Evolutionary conservation across 2,888 invertebrate species (phyloP).

Genomic region (Agriopis marginaria): DNA sequence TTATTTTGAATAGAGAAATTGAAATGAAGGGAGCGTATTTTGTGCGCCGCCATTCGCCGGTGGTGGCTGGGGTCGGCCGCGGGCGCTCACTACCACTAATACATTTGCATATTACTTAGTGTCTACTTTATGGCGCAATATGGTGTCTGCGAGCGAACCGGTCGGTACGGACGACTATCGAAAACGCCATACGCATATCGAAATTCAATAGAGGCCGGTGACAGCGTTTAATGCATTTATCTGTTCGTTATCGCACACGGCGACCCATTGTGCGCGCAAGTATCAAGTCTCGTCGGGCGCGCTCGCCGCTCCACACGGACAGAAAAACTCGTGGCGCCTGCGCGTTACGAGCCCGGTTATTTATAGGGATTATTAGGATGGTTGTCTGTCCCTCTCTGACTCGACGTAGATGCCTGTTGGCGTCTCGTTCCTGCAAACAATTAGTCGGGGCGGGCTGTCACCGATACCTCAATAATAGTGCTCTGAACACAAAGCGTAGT

Average conservation of each 20-base stretch:
- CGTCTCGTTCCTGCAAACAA: constrained; percentile 60
- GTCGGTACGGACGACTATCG: constrained; percentile 34
- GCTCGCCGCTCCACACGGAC: constrained; percentile 42
- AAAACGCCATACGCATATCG: constrained; percentile 36
- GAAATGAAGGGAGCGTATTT: constrained; percentile 28
- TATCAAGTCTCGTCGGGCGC: constrained; percentile 53
- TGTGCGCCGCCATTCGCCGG: constrained; percentile 12
- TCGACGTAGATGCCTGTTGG: constrained; percentile 3
- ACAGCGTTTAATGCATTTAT: constrained; percentile 45
- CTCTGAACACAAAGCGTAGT: constrained; percentile 40
- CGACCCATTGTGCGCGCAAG: constrained; percentile 49
- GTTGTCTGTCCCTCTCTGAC: constrained; percentile 53
- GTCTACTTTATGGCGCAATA: constrained; percentile 37
- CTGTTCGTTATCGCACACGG: constrained; percentile 37
- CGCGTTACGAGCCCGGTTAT: constrained; percentile 74
- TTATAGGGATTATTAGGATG: constrained; percentile 73
- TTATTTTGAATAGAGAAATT: constrained; percentile 37
- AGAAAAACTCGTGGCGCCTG: constrained; percentile 77
- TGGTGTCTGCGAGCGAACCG: constrained; percentile 31
- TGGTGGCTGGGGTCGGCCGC: neutral
- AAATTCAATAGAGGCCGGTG: constrained; percentile 38
- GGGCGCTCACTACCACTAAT: constrained; percentile 32
- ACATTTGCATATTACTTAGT: constrained; percentile 44
- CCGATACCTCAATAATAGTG: constrained; percentile 56
- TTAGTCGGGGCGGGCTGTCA: constrained; percentile 59